Evolutionary conservation across 1,140 invertebrate species (phyloP).

Genomic region (Drosophila nikananu): DNA sequence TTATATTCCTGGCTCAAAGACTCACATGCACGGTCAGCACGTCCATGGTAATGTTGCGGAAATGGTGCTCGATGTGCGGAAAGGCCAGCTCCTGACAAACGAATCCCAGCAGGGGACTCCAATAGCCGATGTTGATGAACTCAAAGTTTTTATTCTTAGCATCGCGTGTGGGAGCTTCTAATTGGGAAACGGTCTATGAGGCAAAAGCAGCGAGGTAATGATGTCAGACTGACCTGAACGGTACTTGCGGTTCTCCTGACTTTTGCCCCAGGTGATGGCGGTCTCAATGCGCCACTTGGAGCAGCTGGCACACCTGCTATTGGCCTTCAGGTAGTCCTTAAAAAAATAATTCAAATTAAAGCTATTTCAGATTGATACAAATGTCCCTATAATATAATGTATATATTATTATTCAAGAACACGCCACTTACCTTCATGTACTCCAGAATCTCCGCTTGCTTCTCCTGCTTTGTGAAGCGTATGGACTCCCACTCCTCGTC

Average conservation of each 20-base stretch:
- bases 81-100: constrained; percentile 90
- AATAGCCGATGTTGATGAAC: constrained; percentile 89
- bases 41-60: constrained; percentile 90
- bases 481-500: constrained; percentile 93
- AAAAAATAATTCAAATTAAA: not conserved
- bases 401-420: not conserved
- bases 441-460: constrained; percentile 87
- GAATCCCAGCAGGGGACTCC: constrained; percentile 90
- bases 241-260: constrained; percentile 69
- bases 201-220: too few relatives aligned
- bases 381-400: not conserved
- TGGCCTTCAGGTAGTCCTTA: constrained; percentile 77
- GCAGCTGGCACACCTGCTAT: constrained; percentile 90
- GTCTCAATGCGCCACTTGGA: constrained; percentile 77
- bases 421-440: constrained; percentile 80
- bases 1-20: constrained; percentile 71
- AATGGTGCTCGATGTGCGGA: constrained; percentile 92
- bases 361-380: not conserved
- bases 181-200: not conserved
- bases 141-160: constrained; percentile 78
- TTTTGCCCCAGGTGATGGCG: constrained; percentile 81
- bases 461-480: constrained; percentile 89
- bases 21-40: constrained; percentile 86
- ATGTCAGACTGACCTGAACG: constrained; percentile 24
- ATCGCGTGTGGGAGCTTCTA: constrained; percentile 47